Evolutionary conservation across 2,113 vertebrate genomes (phyloP), one percentile per base, ranked within the genome.

Genomic region (Merops nubicus): DNA sequence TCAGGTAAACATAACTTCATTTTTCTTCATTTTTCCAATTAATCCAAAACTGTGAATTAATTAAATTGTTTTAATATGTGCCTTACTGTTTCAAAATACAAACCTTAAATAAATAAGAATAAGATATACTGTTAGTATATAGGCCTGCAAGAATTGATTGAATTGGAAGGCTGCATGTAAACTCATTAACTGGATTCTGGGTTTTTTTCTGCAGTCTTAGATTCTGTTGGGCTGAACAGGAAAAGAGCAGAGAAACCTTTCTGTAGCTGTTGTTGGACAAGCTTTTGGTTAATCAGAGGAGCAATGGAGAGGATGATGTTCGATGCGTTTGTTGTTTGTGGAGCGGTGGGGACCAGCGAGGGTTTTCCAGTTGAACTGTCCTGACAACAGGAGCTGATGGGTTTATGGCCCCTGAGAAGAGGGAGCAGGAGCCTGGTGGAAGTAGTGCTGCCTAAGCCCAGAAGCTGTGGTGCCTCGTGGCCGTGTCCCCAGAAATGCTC

Each of bases 251-350:
- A 40, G 31, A 51, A 91, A 57, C 12, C 23, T 69, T 48, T 73
- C 25, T 48, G 17, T 56, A 47, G 23, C 42, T 63, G n/a, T 64
- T 92, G 25, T 40, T 36, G 75, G 62, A 23, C 15, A 28, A 60
- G 8, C 12, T 63, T 25, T 70, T 40, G 4, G 1, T 65, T 80
- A n/a, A 34, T 51, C 21, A 40, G 40, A 14, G 16, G 65, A 57
- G 34, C 31, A 45, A 1, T 51, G 33, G 43, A 83, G 86, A 42
- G 42, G 62, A 54, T 0, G 0, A 6, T 14, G 2, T 31, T 73
- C 0, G 0, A 34, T 51, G 12, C 5, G 3, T 83, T 86, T 83
- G 16, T 50, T 76, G 18, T 51, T 3, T 40, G 3, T 11, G 42
- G 45, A 68, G 20, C 47, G 12, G 28, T 53, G 56, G 23, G 31